These are phyloP conservation scores for Cephus runcator DNA, from an alignment of 2,888 invertebrate species.

Conservation along the genomic window DNA sequence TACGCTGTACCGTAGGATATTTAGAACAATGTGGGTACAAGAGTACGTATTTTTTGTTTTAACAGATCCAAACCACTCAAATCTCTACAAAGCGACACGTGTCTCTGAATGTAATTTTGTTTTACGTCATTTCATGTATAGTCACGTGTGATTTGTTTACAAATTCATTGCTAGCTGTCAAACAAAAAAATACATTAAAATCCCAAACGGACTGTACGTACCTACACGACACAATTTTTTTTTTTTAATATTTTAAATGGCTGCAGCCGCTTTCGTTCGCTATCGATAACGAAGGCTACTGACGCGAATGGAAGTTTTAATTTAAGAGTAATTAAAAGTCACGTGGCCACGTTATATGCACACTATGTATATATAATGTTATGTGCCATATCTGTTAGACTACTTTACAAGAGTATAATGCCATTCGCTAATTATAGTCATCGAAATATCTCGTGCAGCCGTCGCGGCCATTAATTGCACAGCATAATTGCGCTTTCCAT, in stretches of 20 bases:
- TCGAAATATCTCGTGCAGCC: background rate
- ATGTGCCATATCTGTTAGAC: background rate
- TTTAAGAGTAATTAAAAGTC: background rate
- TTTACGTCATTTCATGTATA: background rate
- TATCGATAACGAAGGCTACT: background rate
- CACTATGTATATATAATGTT: background rate
- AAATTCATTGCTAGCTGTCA: background rate
- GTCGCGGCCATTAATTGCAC: background rate
- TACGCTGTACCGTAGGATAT: background rate
- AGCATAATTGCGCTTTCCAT: background rate
- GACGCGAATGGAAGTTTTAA: background rate
- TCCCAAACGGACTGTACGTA: background rate
- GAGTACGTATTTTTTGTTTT: no score
- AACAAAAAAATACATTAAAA: background rate
- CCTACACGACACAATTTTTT: no score
- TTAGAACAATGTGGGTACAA: background rate
- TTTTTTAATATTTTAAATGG: background rate
- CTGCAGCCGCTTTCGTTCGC: background rate
- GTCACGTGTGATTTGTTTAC: background rate
- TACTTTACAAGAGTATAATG: background rate
- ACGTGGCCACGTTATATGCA: background rate
- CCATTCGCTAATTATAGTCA: background rate
- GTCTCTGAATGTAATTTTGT: background rate
- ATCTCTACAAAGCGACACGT: no score
- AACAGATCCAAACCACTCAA: background rate